Evolutionary conservation across 2,113 vertebrate genomes (phyloP), one percentile per base, ranked within the genome.

Genomic region (Pteropus alecto): DNA sequence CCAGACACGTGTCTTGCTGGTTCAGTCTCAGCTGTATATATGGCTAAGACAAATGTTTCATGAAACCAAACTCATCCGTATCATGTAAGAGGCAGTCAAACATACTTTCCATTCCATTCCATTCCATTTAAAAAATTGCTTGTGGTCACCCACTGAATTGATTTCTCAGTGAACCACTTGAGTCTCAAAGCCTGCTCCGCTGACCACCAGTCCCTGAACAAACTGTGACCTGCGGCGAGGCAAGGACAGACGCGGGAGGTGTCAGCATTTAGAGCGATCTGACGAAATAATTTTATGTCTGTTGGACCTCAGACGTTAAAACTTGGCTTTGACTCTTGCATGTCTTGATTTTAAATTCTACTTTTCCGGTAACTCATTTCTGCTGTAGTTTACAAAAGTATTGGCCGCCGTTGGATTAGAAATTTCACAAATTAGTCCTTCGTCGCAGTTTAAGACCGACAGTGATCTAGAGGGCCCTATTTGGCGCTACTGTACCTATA

Each of bases 161-260:
- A 38, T 51, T 35, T 76, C 22, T 91, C 41, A 3, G 16, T 33
- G 58, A 48, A 76, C 54, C 54, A 43, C 1, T 6, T 58, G 6
- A 16, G 19, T 67, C 65, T 76, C 61, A 30, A 41, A 78, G 48
- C 5, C 33, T 14, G 19, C 38, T 33, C 26, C 33, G 22, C 16
- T 8, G 41, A 51, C 28, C 19, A 16, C 61, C 48, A n/a, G 56
- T 15, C 5, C 68, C 63, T 11, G 18, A 65, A 22, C 58, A 19
- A 46, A 58, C 28, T 4, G 60, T 14, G 41, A 19, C 16, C 46
- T 1, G 0, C 1, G 1, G 16, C 0, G 46, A 48, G 48, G 46
- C 28, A 41, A 58, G 56, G 26, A 38, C 26, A n/a, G 46, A 71
- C 28, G 41, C 13, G 0, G 0, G 71, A 74, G 19, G 22, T 24